Base-by-base conservation (phyloP, 92 coral and sea anemone species). In the Pocillopora meandrina region DNA sequence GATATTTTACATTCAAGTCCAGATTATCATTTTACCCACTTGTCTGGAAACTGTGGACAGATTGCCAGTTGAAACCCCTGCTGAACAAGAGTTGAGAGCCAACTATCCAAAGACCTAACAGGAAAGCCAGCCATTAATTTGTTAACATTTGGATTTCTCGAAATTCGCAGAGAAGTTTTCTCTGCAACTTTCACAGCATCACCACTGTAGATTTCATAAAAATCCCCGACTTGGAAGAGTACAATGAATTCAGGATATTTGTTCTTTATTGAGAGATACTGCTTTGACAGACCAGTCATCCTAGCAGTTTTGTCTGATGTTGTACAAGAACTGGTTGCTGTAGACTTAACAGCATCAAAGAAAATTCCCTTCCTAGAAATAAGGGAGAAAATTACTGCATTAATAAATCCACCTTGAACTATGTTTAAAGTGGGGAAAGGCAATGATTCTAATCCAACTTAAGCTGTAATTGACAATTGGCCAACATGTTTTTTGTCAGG, bases 121-220 rank as follows among this genome's bases (percentile, higher is more conserved):
- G 98, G 98, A 74, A 94, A 94, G 15, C 98, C 98, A 81, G 98
- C 98, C 98, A 94, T 94, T 49, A 94, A 61, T 59, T 85, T 86
- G 21, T 91, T 89, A 47, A 94, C 92, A 82, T 92, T 94, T 20
- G 98, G 89, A 70, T 91, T 94, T 71, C 85, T 94, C 10, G 98
- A 80, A 70, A 94, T 57, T 69, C 98, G 85, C 61, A 94, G 74
- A 19, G 94, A 90, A n/a, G 94, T 91, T 86, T 94, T 94, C 81
- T 94, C 95, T 34, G 95, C 82, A 56, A 94, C 98, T 65, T 92
- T 92, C 19, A 87, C 64, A 56, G 98, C 98, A 92, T 94, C 98
- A 13, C 90, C 83, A 63, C 88, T 82, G 72, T 94, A 94, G 65
- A 94, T 94, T 72, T 94, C 98, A 77, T 92, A 94, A 73, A 94